Evolutionary conservation across 2,888 invertebrate species (phyloP), one percentile per base, ranked within the genome.

Genomic region (Protula sp.): DNA sequence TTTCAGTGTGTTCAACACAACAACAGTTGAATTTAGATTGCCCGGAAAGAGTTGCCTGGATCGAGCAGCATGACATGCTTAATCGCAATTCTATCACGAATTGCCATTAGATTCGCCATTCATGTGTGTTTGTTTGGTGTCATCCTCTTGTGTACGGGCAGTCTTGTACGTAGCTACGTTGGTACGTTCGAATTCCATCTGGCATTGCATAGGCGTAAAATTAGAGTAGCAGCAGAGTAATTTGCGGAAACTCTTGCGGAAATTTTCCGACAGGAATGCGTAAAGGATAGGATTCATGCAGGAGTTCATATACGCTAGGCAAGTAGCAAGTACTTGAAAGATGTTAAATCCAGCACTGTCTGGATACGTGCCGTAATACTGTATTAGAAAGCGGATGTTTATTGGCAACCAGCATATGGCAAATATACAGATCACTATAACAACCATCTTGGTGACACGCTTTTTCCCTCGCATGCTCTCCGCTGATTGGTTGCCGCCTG

Each of bases 361-460:
- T 0, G 87, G 86, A 82, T 90, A 91, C 54, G 84, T 80, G 65
- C 87, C 85, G 67, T 91, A 82, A 22, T 89, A 88, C 81, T 91
- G 90, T 68, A 89, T 84, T 59, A 83, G 75, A 65, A 83, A 82
- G 57, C 81, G 77, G 3, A 93, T 86, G 85, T 94, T 93, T 76
- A 95, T 91, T 29, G 95, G 95, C 73, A 90, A 87, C 94, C 94
- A 94, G 83, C 94, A 93, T 48, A 92, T 85, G 26, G 94, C 93
- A 81, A 95, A 95, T 54, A 92, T 92, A 56, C 91, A 87, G 1
- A 94, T 92, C 57, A 94, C 92, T 57, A 92, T 89, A 62, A 93
- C 87, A 26, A 95, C 93, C 88, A 95, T 89, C 66, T 92, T 85
- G 3, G 94, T 95, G 38, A 94, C 94, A 68, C 92, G 86, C 81